These are phyloP conservation scores for Laticauda laticaudata DNA, from an alignment of 2,113 vertebrate species.

Conservation along the genomic window DNA sequence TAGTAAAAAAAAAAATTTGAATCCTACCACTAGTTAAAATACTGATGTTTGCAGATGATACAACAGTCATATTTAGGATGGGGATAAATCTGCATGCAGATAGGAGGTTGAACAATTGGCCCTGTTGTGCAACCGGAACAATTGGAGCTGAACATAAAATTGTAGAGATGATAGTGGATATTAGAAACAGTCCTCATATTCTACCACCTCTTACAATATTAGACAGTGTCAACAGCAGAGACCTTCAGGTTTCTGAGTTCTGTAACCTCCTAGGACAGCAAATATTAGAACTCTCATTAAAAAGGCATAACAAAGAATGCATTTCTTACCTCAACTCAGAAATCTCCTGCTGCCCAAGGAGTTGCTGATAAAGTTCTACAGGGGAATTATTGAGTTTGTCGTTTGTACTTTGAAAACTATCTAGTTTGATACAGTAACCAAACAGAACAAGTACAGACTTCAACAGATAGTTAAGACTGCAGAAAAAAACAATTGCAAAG, in stretches of 20 bases:
- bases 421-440: background rate
- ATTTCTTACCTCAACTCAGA: too few species aligned
- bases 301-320: background rate
- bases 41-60: too few species aligned
- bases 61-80: too few species aligned
- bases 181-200: too few species aligned
- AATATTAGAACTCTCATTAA: background rate
- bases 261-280: background rate
- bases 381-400: background rate
- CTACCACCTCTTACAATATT: background rate
- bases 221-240: background rate
- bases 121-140: too few species aligned
- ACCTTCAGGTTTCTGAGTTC: background rate
- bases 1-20: too few species aligned
- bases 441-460: background rate
- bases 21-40: too few species aligned
- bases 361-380: background rate
- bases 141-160: too few species aligned
- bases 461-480: background rate
- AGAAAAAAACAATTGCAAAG: background rate
- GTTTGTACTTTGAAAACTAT: background rate
- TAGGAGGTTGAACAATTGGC: too few species aligned
- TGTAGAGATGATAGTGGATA: too few species aligned
- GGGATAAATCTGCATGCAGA: too few species aligned
- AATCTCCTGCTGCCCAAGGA: too few species aligned